A percentile compares a stretch with the other conserved stretches of the same genome.
phyloP scores from a whole-genome alignment of 2,888 invertebrate genomes.

The Agrotis ipsilon region DNA sequence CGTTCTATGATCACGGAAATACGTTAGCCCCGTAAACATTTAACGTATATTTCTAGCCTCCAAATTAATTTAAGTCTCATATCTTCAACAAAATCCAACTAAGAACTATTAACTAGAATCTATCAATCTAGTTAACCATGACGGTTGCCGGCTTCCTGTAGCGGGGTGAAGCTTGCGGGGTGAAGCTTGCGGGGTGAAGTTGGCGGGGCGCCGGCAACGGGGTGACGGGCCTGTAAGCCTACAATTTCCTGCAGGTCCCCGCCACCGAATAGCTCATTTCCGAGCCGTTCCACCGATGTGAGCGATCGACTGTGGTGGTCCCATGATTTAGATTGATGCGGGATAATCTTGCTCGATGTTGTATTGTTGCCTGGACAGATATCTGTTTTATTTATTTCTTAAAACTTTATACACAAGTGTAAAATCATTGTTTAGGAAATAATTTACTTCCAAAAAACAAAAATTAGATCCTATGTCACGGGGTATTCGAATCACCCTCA shows the following conservation, averaged over 20 bases:
- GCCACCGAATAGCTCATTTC: constrained; percentile 74
- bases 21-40: too few species aligned
- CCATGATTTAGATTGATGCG: constrained; percentile 26
- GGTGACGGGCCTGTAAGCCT: constrained; percentile 59
- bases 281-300: constrained; percentile 66
- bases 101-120: constrained; percentile 4
- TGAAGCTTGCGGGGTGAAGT: constrained; percentile 34
- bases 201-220: constrained; percentile 39
- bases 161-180: constrained; percentile 40
- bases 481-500: too few species aligned
- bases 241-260: constrained; percentile 71
- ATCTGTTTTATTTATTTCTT: too few species aligned
- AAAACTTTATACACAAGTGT: too few species aligned
- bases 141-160: constrained; percentile 33
- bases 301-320: constrained; percentile 56
- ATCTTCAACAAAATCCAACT: neutral
- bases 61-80: too few species aligned
- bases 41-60: too few species aligned
- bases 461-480: too few species aligned
- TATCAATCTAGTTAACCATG: constrained; percentile 34
- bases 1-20: too few species aligned
- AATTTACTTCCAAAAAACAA: too few species aligned
- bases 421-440: too few species aligned
- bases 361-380: too few species aligned
- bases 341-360: constrained; percentile 24